Evolutionary conservation across 30 jellyfish, hydroid and myxozoan genomes (phyloP).

Genomic region (Haliclystus octoradiatus): DNA sequence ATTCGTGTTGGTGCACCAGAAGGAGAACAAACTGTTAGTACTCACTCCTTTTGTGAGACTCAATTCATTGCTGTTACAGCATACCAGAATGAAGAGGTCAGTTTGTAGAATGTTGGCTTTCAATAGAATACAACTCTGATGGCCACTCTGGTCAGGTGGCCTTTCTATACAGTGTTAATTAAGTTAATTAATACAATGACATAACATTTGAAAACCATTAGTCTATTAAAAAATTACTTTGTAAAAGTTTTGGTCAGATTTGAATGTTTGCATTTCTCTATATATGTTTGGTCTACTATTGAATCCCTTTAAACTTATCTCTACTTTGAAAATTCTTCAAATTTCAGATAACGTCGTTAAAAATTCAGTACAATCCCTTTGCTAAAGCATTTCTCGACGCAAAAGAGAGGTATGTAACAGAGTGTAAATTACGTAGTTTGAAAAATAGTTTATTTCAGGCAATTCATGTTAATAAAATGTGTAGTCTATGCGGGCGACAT

Average conservation of each 20-base stretch:
- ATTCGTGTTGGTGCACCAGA: slow-evolving; percentile 98
- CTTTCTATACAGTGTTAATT: no score
- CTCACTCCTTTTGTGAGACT: slow-evolving; percentile 87
- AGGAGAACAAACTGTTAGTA: slow-evolving; percentile 86
- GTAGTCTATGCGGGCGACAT: no score
- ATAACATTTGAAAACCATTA: no score
- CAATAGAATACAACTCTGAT: no score
- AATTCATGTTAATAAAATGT: no score
- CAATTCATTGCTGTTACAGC: slow-evolving; percentile 99
- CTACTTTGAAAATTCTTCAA: no score
- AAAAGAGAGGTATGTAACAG: slow-evolving; percentile 63
- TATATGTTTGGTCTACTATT: neutral
- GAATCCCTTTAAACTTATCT: no score
- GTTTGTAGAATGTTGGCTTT: no score
- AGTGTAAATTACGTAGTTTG: neutral
- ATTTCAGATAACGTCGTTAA: slow-evolving; percentile 87
- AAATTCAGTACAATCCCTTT: slow-evolving; percentile 91
- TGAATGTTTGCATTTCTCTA: neutral
- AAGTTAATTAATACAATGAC: no score
- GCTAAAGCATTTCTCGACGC: slow-evolving; percentile 99
- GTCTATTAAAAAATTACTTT: no score
- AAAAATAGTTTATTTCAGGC: no score
- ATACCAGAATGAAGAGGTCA: slow-evolving; percentile 94
- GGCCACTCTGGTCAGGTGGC: no score
- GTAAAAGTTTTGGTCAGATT: neutral